Evolutionary conservation across 1,140 invertebrate genomes (phyloP), one percentile per base, ranked within the genome.

Genomic region (Drosophila virilis): DNA sequence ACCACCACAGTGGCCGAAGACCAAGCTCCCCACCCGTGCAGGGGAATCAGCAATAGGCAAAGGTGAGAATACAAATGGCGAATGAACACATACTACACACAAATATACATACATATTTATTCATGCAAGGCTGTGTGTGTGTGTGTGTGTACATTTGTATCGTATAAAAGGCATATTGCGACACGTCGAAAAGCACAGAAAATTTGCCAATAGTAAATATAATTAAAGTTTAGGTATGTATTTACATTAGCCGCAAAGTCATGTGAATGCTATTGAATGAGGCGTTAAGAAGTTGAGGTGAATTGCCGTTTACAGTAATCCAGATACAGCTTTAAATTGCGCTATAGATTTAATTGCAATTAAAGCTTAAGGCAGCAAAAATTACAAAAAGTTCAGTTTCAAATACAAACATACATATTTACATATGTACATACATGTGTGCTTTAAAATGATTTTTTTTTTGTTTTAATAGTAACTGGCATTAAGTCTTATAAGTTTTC

Each of bases 121-220:
- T 13, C 5, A 52, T 15, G 17, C 22, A 28, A 28, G 22, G 22
- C 8, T 17, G 4, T 40, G 15, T 22, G 12, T 17, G 9, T 52
- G 8, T 35, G n/a, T 9, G 15, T 48, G 32, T 51, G 28, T 28
- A 28, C 22, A 28, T 28, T 28, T 28, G 22, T 28, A 28, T 42
- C 13, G 3, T 54, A 54, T 22, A 33, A 50, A 1, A 13, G 12
- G 33, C 12, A 54, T 52, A 52, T 74, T 57, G 65, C 51, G 57
- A 57, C 65, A 69, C 32, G 60, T 62, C 64, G 45, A 37, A 55
- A 48, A 35, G 61, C 35, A 57, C 17, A 54, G 12, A 48, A 61
- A 37, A 35, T 59, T 40, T 35, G 37, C 15, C 17, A 51, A 59
- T 37, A 37, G 10, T 15, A 52, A 48, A 40, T 12, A 52, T n/a